Evolutionary conservation across 92 coral and sea anemone genomes (phyloP).

Genomic region (Palythoa grandiflora): DNA sequence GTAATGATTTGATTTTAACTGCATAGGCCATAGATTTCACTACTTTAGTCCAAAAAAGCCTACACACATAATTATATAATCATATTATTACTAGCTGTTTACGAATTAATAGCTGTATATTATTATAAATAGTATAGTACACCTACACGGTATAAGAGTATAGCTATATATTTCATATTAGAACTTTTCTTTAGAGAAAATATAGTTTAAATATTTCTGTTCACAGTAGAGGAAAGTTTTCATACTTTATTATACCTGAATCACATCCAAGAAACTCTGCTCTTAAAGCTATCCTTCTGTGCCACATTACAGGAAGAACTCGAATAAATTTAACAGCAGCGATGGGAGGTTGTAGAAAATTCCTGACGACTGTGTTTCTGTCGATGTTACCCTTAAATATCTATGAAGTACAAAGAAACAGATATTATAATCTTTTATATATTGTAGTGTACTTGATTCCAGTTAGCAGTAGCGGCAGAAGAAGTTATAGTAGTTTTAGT

Average conservation of each 20-base stretch:
- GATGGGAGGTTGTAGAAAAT: background rate
- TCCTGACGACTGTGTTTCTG: slow-evolving; percentile 15
- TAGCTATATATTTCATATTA: too few relatives aligned
- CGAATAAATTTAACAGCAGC: background rate
- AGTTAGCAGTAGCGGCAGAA: background rate
- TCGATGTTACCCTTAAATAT: slow-evolving; percentile 27
- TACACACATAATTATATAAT: too few relatives aligned
- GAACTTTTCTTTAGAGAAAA: background rate
- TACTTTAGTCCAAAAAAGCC: too few relatives aligned
- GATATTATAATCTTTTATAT: background rate
- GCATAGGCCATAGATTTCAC: too few relatives aligned
- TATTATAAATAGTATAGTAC: too few relatives aligned
- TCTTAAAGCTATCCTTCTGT: slow-evolving; percentile 20
- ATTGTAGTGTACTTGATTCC: too few relatives aligned
- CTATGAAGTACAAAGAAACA: background rate
- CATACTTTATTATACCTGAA: background rate
- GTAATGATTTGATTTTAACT: too few relatives aligned
- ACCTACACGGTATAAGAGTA: too few relatives aligned
- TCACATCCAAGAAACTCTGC: slow-evolving; percentile 29
- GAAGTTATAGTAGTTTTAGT: background rate
- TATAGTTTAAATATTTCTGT: background rate
- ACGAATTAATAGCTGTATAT: too few relatives aligned
- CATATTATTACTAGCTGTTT: too few relatives aligned
- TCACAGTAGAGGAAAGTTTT: background rate
- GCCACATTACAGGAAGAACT: slow-evolving; percentile 31